Evolutionary conservation across 2,113 vertebrate species (phyloP), one percentile per base, ranked within the genome.

Genomic region (Paratilapia polleni): DNA sequence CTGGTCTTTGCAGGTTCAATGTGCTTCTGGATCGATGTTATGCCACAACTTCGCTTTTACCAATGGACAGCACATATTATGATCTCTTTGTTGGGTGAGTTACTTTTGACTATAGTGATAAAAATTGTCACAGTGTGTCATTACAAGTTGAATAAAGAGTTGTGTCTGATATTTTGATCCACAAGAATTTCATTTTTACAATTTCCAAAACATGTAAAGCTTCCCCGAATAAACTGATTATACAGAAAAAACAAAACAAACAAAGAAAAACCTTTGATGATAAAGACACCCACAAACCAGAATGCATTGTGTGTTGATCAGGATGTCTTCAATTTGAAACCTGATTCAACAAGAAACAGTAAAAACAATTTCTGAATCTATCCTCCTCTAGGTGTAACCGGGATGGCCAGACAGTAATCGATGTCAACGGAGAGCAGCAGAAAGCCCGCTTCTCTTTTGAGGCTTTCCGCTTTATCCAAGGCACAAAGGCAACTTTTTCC

Each of bases 1-100:
- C 38, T 78, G 10, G 15, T 61, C 13, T 22, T 78, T 38, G 2
- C 59, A 96, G 95, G 63, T 96, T 95, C 81, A 91, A 95, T 6
- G 95, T 96, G 6, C 62, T 94, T 14, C 92, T 96, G 68, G 95
- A 95, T 70, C 87, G 94, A 81, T 96, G 95, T 57, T 95, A 91
- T 19, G 87, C 92, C 34, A 94, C 95, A 11, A 54, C 87, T 1
- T 90, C 76, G 1, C 92, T 92, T 41, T 90, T 85, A 26, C 84
- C 61, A 13, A 1, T 83, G 41, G 88, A 88, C 76, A 90, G 82
- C 41, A 76, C 83, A 2, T 89, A 6, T 43, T 81, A 93, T 4
- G 93, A 96, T 38, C 93, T 96, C 13, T 96, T 96, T 80, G 92
- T 95, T 3, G 94, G 95, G 95, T 96, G 86, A 94, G 94, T 91